These are phyloP conservation scores for Rhimphoctona megacephalus DNA, from an alignment of 2,888 invertebrate genomes.

Conservation along the genomic window DNA sequence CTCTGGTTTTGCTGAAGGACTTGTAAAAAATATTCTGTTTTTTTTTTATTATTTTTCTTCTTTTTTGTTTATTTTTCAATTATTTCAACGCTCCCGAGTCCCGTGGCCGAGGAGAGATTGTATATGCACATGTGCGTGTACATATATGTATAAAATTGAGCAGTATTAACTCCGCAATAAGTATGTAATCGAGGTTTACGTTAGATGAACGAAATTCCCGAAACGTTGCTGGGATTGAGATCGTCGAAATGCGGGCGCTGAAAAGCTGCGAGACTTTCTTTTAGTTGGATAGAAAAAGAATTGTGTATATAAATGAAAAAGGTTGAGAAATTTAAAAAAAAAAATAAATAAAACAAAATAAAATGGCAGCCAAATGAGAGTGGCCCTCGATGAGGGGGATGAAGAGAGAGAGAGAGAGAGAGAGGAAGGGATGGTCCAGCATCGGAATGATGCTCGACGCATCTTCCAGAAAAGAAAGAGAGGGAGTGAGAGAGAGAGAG, in stretches of 20 bases:
- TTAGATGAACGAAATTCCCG: not conserved
- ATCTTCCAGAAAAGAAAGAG: constrained; percentile 45
- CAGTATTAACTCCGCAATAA: constrained; percentile 21
- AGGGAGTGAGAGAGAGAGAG: constrained; percentile 63
- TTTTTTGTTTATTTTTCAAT: constrained; percentile 32
- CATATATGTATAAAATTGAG: not conserved
- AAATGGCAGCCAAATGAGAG: not conserved
- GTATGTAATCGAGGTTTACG: constrained; percentile 8
- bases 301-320: not conserved
- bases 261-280: constrained; percentile 9
- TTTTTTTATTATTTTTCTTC: constrained; percentile 13
- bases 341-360: too few relatives aligned
- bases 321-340: not conserved
- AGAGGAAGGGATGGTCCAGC: constrained; percentile 47
- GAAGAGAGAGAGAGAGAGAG: constrained; percentile 11
- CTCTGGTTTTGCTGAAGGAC: constrained; percentile 1
- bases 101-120: not conserved
- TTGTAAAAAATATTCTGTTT: constrained; percentile 15
- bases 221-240: not conserved
- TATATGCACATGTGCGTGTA: not conserved
- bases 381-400: constrained; percentile 64
- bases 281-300: not conserved
- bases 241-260: not conserved
- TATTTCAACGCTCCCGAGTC: constrained; percentile 12
- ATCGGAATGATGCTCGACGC: constrained; percentile 47